These are phyloP conservation scores for Trichosurus vulpecula DNA, from an alignment of 2,797 vertebrate species.

Conservation along the genomic window DNA sequence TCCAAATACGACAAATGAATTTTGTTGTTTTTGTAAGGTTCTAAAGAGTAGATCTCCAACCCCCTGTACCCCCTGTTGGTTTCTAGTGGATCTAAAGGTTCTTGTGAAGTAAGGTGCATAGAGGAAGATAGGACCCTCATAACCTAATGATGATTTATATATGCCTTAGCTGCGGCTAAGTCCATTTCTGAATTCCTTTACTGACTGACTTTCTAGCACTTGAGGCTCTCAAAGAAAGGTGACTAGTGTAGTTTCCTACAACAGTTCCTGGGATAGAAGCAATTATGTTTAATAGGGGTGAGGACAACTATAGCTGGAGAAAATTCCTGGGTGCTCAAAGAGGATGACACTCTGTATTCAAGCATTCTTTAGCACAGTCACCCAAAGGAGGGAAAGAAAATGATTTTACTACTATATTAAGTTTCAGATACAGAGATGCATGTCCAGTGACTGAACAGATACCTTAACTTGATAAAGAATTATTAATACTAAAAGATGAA, in stretches of 20 bases:
- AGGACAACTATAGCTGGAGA: conserved; percentile 76
- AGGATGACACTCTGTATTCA: conserved; percentile 78
- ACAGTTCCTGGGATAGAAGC: conserved; percentile 74
- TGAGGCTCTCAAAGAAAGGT: conserved; percentile 74
- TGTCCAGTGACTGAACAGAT: conserved; percentile 75
- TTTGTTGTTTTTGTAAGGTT: conserved; percentile 70
- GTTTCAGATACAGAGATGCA: conserved; percentile 77
- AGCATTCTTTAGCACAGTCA: conserved; percentile 80
- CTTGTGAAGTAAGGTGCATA: conserved; percentile 63
- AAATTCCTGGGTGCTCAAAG: conserved; percentile 78
- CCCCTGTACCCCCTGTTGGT: conserved; percentile 64
- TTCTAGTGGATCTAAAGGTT: conserved; percentile 71
- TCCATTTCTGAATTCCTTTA: conserved; percentile 71
- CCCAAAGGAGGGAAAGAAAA: conserved; percentile 80
- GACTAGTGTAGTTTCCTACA: conserved; percentile 76
- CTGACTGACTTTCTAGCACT: conserved; percentile 68
- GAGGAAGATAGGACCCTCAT: conserved; percentile 66
- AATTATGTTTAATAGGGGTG: conserved; percentile 74
- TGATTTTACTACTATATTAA: conserved; percentile 78
- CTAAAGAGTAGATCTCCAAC: conserved; percentile 23
- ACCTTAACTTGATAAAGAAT: conserved; percentile 69
- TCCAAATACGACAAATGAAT: conserved; percentile 77
- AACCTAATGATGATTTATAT: conserved; percentile 67
- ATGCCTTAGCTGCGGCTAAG: conserved; percentile 67
- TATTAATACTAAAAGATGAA: conserved; percentile 69